Base-by-base conservation (phyloP, 2,888 invertebrate genomes). In the Oligia fasciuncula region DNA sequence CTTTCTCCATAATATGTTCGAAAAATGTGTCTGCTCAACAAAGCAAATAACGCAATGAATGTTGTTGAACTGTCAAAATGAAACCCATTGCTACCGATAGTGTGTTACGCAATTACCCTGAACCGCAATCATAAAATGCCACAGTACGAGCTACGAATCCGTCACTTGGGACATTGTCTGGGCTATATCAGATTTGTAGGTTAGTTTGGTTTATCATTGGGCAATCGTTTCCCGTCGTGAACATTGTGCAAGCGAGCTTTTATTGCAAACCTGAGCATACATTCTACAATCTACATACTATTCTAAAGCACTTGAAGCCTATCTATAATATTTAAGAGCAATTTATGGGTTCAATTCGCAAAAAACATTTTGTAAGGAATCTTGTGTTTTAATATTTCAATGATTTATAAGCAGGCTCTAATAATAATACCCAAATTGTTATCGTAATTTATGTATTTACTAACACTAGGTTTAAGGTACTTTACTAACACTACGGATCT, bases 151-250 rank as follows among this genome's bases (percentile, higher is more conserved):
- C n/a, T 46, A 68, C 74, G 51, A 70, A 76, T 87, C 85, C 87
- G 85, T 79, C 81, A 85, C 62, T 81, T 65, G 77, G 81, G 73
- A 84, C 73, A 85, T 87, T 86, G 87, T 85, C 87, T 85, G 82
- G 66, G 70, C 79, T 79, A 77, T 80, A 74, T 79, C 84, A 83
- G 80, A 83, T 54, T 87, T 76, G 75, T 83, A 66, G 88, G 87
- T 86, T 83, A 86, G 79, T 87, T 85, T 85, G 71, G 70, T 83
- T 86, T 81, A 81, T 76, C 77, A 84, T 88, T 88, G 70, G 13
- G 86, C 77, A 83, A 85, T 80, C 57, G 73, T 76, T 88, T 86
- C 79, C 86, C 77, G 83, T 69, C 75, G 70, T 43, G 75, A 80
- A 73, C 70, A 85, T 85, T 77, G 49, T 60, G 80, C 73, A 71